Evolutionary conservation across 2,888 invertebrate species (phyloP).

Genomic region (Drosophila conformis): DNA sequence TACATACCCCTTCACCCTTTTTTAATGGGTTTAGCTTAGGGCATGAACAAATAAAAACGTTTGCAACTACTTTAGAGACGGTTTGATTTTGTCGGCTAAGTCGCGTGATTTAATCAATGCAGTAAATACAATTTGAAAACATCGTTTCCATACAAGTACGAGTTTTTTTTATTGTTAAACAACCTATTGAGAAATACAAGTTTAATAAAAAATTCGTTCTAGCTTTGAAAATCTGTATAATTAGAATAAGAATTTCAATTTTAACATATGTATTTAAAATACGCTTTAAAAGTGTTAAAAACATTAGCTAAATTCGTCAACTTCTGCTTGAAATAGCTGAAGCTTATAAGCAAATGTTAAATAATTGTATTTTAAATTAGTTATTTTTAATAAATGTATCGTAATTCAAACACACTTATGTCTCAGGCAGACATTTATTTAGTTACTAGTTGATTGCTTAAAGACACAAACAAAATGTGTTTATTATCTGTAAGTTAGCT

Average conservation of each 20-base stretch:
- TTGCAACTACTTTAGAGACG: not conserved
- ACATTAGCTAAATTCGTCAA: not conserved
- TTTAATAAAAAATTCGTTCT: not conserved
- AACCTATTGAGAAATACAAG: not conserved
- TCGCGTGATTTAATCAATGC: not conserved
- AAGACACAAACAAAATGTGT: not conserved
- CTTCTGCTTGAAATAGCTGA: not conserved
- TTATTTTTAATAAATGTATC: not conserved
- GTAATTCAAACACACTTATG: not conserved
- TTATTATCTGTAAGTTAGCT: not conserved
- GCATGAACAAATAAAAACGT: not conserved
- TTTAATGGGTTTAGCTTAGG: not conserved
- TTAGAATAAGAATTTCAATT: not conserved
- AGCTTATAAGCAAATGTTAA: not conserved
- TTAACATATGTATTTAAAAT: not conserved
- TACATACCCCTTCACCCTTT: not conserved
- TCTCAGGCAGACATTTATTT: not conserved
- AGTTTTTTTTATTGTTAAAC: not conserved
- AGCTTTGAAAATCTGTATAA: not conserved
- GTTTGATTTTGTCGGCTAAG: not conserved
- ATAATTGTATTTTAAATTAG: not conserved
- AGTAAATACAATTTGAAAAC: not conserved
- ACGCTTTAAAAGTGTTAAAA: not conserved
- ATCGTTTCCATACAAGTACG: not conserved
- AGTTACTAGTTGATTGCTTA: not conserved